Base-by-base conservation (phyloP, 2,113 vertebrate species). In the Cinclus cinclus region DNA sequence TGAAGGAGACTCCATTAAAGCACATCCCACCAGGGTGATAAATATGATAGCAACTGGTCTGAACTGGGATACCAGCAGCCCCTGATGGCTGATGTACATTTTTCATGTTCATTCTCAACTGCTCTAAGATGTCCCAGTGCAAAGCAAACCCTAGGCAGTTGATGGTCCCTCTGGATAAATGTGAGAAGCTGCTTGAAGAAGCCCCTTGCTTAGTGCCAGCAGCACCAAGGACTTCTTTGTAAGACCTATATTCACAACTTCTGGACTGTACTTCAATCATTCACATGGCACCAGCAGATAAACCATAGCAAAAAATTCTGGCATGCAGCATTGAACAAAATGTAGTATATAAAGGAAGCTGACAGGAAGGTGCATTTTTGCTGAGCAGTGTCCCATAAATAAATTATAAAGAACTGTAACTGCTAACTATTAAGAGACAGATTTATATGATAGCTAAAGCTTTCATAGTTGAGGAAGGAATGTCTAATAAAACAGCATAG, bases 391-490 rank as follows among this genome's bases (percentile, higher is more conserved):
- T 50, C 89, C 46, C 24, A 79, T 88, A 78, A 94, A 97, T 95
- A 95, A 97, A 97, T 96, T 94, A 96, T 39, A 92, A 50, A 96
- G 95, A 95, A 96, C 97, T 94, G 94, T 93, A 97, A 95, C 94
- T 74, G 89, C 74, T 96, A 65, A 95, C 89, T 94, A 96, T 95
- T 97, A 98, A 97, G 83, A 97, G 93, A 68, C 87, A 98, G 93
- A 98, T 97, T 97, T 97, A 97, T 96, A 94, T 44, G 95, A 96
- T 73, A 91, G 89, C 69, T 89, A 91, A 71, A 71, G 93, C 92
- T 81, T 96, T 96, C 94, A 74, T n/a, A 96, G 95, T 96, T 97
- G 97, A 97, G 95, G 92, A 97, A 97, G 97, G 92, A 95, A 94
- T 69, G 83, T 87, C 91, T 80, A 97, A 97, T 96, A 96, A 97